phyloP scores from a whole-genome alignment of 1,140 invertebrate genomes.

The Lamellibrachia luymesi region DNA sequence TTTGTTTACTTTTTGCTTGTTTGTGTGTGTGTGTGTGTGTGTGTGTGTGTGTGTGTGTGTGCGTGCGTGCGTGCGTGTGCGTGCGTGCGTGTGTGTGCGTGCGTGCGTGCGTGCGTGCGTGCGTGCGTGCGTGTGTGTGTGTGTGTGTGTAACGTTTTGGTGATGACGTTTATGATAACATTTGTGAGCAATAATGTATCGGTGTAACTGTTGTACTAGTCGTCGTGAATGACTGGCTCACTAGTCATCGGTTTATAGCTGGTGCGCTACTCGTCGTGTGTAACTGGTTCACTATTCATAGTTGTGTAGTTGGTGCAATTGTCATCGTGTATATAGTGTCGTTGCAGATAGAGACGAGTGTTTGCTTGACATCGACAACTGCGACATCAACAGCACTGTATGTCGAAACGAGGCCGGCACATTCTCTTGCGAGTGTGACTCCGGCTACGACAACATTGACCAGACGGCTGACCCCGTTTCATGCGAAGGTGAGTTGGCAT shows the following conservation, averaged over 20 bases:
- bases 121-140: too few relatives aligned
- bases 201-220: neutral
- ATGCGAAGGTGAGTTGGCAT: neutral
- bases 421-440: neutral
- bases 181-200: neutral
- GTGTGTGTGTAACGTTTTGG: neutral
- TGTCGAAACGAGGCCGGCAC: neutral
- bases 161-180: neutral
- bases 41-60: too few relatives aligned
- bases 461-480: neutral
- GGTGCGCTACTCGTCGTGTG: constrained; percentile 5
- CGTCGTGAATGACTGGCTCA: neutral
- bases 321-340: neutral
- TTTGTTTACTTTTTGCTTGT: neutral
- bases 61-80: too few relatives aligned
- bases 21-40: neutral
- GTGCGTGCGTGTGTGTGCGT: too few relatives aligned
- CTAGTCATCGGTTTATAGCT: neutral
- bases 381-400: neutral
- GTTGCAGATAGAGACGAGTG: constrained; percentile 2
- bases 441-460: neutral
- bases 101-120: too few relatives aligned
- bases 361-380: neutral
- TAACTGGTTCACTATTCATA: neutral
- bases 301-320: neutral